phyloP scores from a whole-genome alignment of 2,797 vertebrate genomes.

The Ficedula albicollis region DNA sequence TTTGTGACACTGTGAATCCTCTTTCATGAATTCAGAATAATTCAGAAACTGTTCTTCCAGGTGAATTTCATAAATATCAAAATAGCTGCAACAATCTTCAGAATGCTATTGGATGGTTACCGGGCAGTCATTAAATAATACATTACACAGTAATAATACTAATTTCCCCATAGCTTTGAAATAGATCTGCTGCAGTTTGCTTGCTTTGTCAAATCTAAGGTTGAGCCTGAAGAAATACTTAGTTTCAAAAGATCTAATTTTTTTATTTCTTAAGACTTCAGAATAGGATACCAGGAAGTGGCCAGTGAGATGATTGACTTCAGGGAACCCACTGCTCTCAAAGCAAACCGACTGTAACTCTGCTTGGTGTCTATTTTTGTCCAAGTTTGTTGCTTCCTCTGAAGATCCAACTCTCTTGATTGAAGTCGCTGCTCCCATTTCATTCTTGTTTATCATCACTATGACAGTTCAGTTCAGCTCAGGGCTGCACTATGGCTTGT shows the following conservation, averaged over 20 bases:
- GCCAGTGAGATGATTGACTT: not conserved
- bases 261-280: not conserved
- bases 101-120: not conserved
- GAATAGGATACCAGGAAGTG: not conserved
- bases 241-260: not conserved
- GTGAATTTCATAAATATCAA: conserved; percentile 30
- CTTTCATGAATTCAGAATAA: conserved; percentile 18
- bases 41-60: conserved; percentile 4
- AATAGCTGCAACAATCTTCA: not conserved
- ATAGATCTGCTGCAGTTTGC: not conserved
- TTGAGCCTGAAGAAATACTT: not conserved
- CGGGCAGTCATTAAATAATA: conserved; percentile 15
- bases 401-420: not conserved
- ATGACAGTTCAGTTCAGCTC: not conserved
- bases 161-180: not conserved
- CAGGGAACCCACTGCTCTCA: not conserved
- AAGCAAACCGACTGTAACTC: not conserved
- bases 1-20: not conserved
- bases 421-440: not conserved
- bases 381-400: not conserved
- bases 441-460: not conserved
- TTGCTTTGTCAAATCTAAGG: not conserved
- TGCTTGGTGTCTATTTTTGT: not conserved
- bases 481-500: not conserved
- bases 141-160: not conserved